Evolutionary conservation across 2,888 invertebrate species (phyloP).

Genomic region (Sicus ferrugineus): DNA sequence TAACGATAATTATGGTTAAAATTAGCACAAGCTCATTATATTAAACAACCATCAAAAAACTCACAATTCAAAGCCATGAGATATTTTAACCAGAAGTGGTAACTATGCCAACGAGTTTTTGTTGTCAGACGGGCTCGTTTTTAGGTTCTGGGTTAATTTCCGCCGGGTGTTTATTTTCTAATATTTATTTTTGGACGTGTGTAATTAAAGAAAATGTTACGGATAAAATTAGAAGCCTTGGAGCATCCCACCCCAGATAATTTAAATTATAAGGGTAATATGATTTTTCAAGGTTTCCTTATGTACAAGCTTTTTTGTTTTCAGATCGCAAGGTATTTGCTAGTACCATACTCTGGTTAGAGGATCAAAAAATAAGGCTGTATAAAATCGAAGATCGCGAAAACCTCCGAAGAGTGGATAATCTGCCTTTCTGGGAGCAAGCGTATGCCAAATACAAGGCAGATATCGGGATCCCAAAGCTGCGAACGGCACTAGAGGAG

Average conservation of each 20-base stretch:
- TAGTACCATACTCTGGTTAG: constrained; percentile 86
- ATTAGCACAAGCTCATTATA: no score
- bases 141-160: no score
- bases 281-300: neutral
- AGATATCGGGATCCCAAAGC: constrained; percentile 78
- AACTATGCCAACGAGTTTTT: no score
- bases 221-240: constrained; percentile 78
- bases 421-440: constrained; percentile 74
- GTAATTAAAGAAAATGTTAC: constrained; percentile 46
- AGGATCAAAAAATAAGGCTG: constrained; percentile 90
- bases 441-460: constrained; percentile 77
- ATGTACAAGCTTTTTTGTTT: neutral
- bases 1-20: no score
- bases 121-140: no score
- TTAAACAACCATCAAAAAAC: no score
- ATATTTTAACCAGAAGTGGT: no score
- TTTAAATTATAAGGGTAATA: constrained; percentile 75
- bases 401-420: constrained; percentile 73
- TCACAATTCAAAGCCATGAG: no score
- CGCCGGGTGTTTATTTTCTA: no score
- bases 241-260: constrained; percentile 78
- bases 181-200: no score
- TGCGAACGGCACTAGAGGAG: constrained; percentile 71
- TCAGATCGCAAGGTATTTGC: constrained; percentile 82
- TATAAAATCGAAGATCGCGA: constrained; percentile 84